Evolutionary conservation across 2,797 vertebrate genomes (phyloP).

Genomic region (Acipenser transmontanus): DNA sequence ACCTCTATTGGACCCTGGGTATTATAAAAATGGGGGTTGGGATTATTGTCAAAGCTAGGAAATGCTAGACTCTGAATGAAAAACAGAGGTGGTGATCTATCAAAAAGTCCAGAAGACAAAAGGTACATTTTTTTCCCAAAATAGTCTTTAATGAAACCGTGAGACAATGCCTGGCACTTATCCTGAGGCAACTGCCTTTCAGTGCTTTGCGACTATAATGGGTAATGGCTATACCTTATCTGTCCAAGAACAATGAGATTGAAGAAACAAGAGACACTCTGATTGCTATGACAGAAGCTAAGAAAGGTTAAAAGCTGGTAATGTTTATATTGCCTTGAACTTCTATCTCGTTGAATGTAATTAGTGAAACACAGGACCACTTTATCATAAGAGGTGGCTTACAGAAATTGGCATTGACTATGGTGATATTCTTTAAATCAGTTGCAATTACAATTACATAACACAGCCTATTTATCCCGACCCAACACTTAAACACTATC

Average conservation of each 20-base stretch:
- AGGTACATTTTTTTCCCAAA: not conserved
- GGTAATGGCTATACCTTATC: constrained; percentile 14
- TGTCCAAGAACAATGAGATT: constrained; percentile 8
- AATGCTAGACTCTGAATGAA: not conserved
- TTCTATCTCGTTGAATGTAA: not conserved
- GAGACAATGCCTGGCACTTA: constrained; percentile 14
- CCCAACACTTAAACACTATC: too few relatives aligned
- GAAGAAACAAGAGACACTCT: constrained; percentile 7
- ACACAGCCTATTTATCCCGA: too few relatives aligned
- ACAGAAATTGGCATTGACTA: too few relatives aligned
- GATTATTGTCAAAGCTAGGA: not conserved
- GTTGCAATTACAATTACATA: too few relatives aligned
- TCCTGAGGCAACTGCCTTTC: not conserved
- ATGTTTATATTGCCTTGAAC: constrained; percentile 17
- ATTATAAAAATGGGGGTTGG: too few relatives aligned
- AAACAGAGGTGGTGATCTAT: constrained; percentile 2
- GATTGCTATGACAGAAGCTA: not conserved
- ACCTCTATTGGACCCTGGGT: too few relatives aligned
- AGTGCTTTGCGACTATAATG: not conserved
- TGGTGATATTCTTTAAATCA: too few relatives aligned
- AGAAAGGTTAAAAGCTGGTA: constrained; percentile 1
- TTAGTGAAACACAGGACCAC: too few relatives aligned
- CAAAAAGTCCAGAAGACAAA: constrained; percentile 10
- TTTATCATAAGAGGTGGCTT: too few relatives aligned
- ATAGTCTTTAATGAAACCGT: constrained; percentile 8